Percentiles rank a stretch among this genome's conserved stretches.
These are phyloP conservation scores for Panthera leo DNA, from an alignment of 2,113 vertebrate species.

Conservation along the genomic window DNA sequence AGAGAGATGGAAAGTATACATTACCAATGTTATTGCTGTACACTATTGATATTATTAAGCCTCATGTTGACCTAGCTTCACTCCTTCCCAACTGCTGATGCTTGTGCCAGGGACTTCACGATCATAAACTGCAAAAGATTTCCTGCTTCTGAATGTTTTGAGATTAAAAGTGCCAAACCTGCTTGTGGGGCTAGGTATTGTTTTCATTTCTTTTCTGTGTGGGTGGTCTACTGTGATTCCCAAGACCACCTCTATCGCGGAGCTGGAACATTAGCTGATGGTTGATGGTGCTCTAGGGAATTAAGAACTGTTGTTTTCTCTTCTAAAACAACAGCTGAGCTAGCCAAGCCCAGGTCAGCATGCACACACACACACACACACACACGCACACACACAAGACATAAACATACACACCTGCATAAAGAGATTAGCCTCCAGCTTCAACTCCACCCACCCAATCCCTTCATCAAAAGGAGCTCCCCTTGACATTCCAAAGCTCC, in stretches of 20 bases:
- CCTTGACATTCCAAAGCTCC: background rate
- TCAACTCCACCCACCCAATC: background rate
- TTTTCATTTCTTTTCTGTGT: slow-evolving; percentile 56
- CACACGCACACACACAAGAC: slow-evolving; percentile 24
- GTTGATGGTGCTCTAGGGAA: background rate
- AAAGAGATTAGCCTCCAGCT: slow-evolving; percentile 20
- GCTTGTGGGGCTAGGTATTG: background rate
- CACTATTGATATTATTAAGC: background rate
- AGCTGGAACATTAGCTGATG: background rate
- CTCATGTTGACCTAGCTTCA: background rate
- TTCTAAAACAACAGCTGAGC: slow-evolving; percentile 55
- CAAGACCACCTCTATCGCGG: slow-evolving; percentile 12
- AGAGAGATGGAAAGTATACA: background rate
- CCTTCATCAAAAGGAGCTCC: background rate
- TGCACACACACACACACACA: background rate
- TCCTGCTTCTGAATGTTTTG: slow-evolving; percentile 37
- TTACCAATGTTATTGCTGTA: background rate
- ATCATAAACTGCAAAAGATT: background rate
- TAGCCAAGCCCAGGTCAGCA: slow-evolving; percentile 59
- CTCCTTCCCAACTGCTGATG: background rate
- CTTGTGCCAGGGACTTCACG: background rate
- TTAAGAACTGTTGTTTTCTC: slow-evolving; percentile 38
- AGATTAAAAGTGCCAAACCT: slow-evolving; percentile 46
- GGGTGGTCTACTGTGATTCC: slow-evolving; percentile 41
- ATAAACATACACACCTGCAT: slow-evolving; percentile 40